phyloP scores from a whole-genome alignment of 2,113 vertebrate species.

The Cavia aperea region DNA sequence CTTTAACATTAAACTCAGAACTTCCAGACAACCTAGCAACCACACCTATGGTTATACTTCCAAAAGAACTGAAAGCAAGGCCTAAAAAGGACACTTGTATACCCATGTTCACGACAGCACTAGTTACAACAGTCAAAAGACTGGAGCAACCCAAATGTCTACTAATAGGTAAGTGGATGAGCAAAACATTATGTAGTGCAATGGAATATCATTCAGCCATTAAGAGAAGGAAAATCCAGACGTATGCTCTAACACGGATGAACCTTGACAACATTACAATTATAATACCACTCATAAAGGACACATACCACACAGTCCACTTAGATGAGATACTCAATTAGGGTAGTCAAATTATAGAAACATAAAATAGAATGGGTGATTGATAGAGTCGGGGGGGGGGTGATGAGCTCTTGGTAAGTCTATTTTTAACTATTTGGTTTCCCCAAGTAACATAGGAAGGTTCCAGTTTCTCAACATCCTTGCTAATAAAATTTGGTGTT shows the following conservation, averaged over 20 bases:
- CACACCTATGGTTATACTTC: neutral
- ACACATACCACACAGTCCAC: neutral
- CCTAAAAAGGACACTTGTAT: neutral
- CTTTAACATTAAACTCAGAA: neutral
- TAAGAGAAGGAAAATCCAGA: conserved; percentile 21
- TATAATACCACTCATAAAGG: neutral
- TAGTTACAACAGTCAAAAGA: neutral
- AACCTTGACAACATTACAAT: neutral
- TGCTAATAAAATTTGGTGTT: conserved; percentile 1
- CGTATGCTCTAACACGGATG: neutral
- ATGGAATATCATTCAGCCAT: neutral
- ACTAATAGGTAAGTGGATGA: neutral
- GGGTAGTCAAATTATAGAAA: neutral
- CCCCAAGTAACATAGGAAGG: neutral
- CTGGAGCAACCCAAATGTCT: neutral
- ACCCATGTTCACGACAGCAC: neutral
- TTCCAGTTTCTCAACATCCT: neutral
- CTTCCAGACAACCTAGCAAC: neutral
- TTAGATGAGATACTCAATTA: neutral
- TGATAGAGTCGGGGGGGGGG: neutral
- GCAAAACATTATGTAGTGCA: neutral
- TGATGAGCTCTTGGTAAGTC: neutral
- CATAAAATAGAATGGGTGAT: neutral
- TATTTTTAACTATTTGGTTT: conserved; percentile 25
- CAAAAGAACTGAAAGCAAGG: neutral